These are phyloP conservation scores for Champsocephalus esox DNA, from an alignment of 2,797 vertebrate species.

Conservation along the genomic window DNA sequence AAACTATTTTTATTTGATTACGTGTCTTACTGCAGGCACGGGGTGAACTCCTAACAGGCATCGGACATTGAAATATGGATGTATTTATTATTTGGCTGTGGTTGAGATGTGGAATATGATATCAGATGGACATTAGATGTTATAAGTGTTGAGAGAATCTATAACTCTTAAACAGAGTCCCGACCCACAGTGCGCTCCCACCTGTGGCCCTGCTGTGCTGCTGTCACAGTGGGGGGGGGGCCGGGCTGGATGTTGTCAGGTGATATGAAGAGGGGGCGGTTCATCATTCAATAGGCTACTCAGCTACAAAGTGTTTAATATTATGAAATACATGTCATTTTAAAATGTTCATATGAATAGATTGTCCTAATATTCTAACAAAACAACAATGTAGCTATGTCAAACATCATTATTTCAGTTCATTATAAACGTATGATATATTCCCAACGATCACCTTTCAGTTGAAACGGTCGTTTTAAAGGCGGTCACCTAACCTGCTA, in stretches of 20 bases:
- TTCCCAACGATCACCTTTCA: neutral
- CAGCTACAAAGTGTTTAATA: neutral
- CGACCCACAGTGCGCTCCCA: neutral
- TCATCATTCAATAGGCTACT: neutral
- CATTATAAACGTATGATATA: too few species aligned
- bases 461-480: too few species aligned
- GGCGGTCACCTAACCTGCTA: conserved; percentile 3
- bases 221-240: neutral
- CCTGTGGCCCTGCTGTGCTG: conserved; percentile 9
- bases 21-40: too few species aligned
- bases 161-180: too few species aligned
- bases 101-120: too few species aligned
- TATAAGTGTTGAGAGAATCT: too few species aligned
- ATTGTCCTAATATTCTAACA: neutral
- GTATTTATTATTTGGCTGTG: too few species aligned
- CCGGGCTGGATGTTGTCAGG: neutral
- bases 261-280: neutral
- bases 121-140: too few species aligned
- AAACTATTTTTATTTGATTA: too few species aligned
- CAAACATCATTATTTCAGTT: neutral
- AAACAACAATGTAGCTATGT: too few species aligned
- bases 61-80: too few species aligned
- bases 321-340: neutral
- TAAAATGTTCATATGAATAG: neutral
- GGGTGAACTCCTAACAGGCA: too few species aligned